Percentiles rank a stretch among this genome's conserved stretches.
These are phyloP conservation scores for Teleiodes luculella DNA, from an alignment of 2,888 invertebrate genomes.

Conservation along the genomic window DNA sequence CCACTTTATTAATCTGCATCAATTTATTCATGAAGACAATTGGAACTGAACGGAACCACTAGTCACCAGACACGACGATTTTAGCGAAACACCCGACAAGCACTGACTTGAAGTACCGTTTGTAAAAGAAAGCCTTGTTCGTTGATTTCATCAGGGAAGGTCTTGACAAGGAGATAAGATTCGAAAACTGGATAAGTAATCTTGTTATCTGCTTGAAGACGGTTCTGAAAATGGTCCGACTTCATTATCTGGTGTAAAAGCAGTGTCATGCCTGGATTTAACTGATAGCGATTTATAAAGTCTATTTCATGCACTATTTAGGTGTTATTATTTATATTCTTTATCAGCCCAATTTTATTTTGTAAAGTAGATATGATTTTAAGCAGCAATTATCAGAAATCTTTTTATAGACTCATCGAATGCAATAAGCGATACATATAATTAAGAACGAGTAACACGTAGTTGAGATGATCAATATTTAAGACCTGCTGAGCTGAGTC, in stretches of 20 bases:
- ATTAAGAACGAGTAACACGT: neutral
- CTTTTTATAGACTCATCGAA: neutral
- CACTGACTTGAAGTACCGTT: slow-evolving; percentile 9
- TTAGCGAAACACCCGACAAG: neutral
- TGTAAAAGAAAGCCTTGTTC: slow-evolving; percentile 25
- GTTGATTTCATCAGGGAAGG: slow-evolving; percentile 26
- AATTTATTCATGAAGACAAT: slow-evolving; percentile 71
- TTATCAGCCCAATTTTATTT: no score
- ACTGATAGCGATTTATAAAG: neutral
- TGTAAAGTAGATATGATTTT: no score
- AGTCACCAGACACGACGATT: slow-evolving; percentile 6
- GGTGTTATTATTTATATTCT: no score
- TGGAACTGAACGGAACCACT: slow-evolving; percentile 24
- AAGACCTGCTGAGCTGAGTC: slow-evolving; percentile 26
- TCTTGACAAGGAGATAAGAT: slow-evolving; percentile 27
- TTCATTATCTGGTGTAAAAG: slow-evolving; percentile 5
- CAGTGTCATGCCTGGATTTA: slow-evolving; percentile 21
- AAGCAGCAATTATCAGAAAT: neutral
- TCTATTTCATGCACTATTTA: neutral
- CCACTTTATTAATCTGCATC: slow-evolving; percentile 72
- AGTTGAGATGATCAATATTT: neutral
- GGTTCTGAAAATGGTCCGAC: slow-evolving; percentile 23
- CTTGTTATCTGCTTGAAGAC: slow-evolving; percentile 8
- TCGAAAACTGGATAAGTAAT: slow-evolving; percentile 20
- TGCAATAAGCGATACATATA: no score